These are phyloP conservation scores for Hyles euphorbiae DNA, from an alignment of 1,140 invertebrate species.

Conservation along the genomic window DNA sequence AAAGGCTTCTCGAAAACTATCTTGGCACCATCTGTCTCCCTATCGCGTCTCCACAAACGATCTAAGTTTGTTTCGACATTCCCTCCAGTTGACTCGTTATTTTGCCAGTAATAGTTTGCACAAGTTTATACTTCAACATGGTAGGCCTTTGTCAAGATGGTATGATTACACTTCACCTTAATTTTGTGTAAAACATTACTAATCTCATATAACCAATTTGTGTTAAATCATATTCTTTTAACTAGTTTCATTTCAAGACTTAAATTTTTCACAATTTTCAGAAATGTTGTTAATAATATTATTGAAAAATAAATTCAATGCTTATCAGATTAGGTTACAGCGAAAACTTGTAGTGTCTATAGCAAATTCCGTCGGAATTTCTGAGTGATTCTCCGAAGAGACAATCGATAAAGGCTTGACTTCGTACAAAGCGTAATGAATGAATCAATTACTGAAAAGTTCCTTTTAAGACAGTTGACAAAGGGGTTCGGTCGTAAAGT, in stretches of 20 bases:
- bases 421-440: conserved; percentile 24
- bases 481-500: conserved; percentile 31
- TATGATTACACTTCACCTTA: too few relatives aligned
- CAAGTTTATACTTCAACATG: conserved; percentile 16
- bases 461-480: conserved; percentile 32
- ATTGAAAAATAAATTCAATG: too few relatives aligned
- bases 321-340: too few relatives aligned
- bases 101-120: conserved; percentile 17
- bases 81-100: conserved; percentile 11
- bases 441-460: conserved; percentile 30
- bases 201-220: too few relatives aligned
- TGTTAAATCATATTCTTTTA: too few relatives aligned
- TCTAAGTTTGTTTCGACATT: conserved; percentile 23
- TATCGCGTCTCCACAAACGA: conserved; percentile 24
- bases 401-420: conserved; percentile 23
- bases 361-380: too few relatives aligned
- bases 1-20: conserved; percentile 23
- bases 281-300: too few relatives aligned
- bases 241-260: too few relatives aligned
- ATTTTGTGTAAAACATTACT: too few relatives aligned
- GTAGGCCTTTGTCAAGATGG: too few relatives aligned
- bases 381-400: not conserved
- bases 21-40: conserved; percentile 27
- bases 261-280: too few relatives aligned
- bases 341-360: too few relatives aligned